These are phyloP conservation scores for Zonotrichia albicollis DNA, from an alignment of 2,797 vertebrate genomes.

Conservation along the genomic window DNA sequence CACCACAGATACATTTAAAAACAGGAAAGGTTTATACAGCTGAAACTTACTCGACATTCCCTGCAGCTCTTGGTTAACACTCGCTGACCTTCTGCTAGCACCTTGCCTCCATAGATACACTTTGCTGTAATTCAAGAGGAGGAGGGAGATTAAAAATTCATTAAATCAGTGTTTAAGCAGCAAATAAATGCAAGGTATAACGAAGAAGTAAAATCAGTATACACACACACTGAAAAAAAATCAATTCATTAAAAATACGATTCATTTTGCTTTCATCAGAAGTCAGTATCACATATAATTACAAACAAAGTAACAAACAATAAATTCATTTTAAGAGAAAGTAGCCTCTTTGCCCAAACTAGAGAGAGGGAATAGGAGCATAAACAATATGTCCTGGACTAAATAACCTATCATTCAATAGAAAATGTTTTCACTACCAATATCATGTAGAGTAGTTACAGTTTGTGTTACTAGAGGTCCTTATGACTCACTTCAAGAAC, in stretches of 20 bases:
- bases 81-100: constrained; percentile 88
- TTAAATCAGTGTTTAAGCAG: background rate
- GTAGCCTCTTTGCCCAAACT: background rate
- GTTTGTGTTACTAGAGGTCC: background rate
- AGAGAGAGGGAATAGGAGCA: background rate
- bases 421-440: background rate
- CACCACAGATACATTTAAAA: background rate
- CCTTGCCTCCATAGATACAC: constrained; percentile 87
- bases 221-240: background rate
- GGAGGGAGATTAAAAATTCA: background rate
- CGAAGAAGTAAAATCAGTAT: background rate
- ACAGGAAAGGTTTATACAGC: background rate
- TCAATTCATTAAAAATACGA: background rate
- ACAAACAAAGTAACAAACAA: background rate
- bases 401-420: background rate
- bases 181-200: background rate
- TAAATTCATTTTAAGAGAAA: background rate
- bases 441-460: background rate
- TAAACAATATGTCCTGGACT: background rate
- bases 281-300: background rate
- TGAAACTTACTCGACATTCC: constrained; percentile 89
- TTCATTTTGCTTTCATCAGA: background rate
- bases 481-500: background rate
- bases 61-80: constrained; percentile 87
- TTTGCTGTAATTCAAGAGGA: constrained; percentile 79